Evolutionary conservation across 2,888 invertebrate genomes (phyloP), one percentile per base, ranked within the genome.

Genomic region (Iselma pallidipennis): DNA sequence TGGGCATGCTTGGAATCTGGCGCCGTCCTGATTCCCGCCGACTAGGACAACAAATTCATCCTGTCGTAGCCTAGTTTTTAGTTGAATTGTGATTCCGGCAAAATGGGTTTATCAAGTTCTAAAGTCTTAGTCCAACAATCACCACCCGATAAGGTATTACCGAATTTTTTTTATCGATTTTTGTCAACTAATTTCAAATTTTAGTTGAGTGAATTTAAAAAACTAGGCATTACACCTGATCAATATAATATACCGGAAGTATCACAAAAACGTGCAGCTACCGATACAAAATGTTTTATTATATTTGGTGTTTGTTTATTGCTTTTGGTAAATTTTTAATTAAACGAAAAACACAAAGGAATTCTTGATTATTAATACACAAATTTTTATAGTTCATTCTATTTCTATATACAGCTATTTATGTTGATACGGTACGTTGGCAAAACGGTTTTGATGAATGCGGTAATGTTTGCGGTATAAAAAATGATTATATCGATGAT

Each of bases 381-480:
- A 16, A 7, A 49, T 42, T 14, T 29, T 56, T 52, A 3, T 45
- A 65, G 65, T 16, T 29, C 16, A 5, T 51, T 59, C 3, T 16
- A 19, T 2, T 42, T 33, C 12, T 60, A 58, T n/a, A n/a, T 16
- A 51, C 59, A 10, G 5, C 42, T 2, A 26, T 25, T 29, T 54
- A 65, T 57, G 29, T 55, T 29, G 59, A 63, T 57, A n/a, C 55
- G 23, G 52, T 37, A 4, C 49, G 57, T 29, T 19, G 57, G 10
- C 16, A 19, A 0, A 26, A 49, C 23, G 60, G 60, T 21, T 66
- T 60, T 33, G 66, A 66, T 45, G 49, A 55, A 3, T 66, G 63
- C 50, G 66, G 66, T 16, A 66, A 66, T 56, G 33, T 63, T 29
- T 66, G 66, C 19, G 66, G 63, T 16, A 50, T 33, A 28, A 29